These are phyloP conservation scores for Ligdia adustata DNA, from an alignment of 2,888 invertebrate genomes.

Conservation along the genomic window DNA sequence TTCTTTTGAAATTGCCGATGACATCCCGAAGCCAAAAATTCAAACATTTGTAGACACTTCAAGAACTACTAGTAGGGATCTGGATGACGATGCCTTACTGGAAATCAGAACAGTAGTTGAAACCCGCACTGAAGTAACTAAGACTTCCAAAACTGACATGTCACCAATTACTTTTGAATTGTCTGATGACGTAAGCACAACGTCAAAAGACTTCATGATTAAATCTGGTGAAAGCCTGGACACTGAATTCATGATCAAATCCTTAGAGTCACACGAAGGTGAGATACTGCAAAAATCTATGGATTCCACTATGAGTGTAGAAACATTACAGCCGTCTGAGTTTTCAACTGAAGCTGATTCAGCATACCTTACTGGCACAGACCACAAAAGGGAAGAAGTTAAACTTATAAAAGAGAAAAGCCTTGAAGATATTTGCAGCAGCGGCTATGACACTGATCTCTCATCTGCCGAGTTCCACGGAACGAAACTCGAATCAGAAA, in stretches of 20 bases:
- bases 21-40: conserved; percentile 52
- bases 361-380: conserved; percentile 75
- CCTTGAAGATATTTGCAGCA: conserved; percentile 87
- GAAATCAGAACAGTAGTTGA: conserved; percentile 57
- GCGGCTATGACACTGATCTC: conserved; percentile 87
- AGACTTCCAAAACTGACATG: conserved; percentile 66
- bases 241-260: conserved; percentile 80
- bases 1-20: conserved; percentile 65
- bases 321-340: conserved; percentile 79
- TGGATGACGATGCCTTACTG: conserved; percentile 55
- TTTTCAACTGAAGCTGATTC: conserved; percentile 81
- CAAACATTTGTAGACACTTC: conserved; percentile 46
- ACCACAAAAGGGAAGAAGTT: conserved; percentile 72
- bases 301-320: conserved; percentile 79
- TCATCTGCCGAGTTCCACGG: conserved; percentile 86
- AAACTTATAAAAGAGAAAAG: conserved; percentile 79
- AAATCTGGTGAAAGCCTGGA: conserved; percentile 81
- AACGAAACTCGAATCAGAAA: conserved; percentile 79
- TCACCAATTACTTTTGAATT: conserved; percentile 69
- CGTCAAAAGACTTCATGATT: conserved; percentile 77
- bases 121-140: conserved; percentile 54
- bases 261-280: conserved; percentile 79
- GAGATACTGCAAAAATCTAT: conserved; percentile 80
- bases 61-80: conserved; percentile 50
- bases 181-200: conserved; percentile 70